phyloP scores from a whole-genome alignment of 2,113 vertebrate genomes.

The Tenrec ecaudatus region DNA sequence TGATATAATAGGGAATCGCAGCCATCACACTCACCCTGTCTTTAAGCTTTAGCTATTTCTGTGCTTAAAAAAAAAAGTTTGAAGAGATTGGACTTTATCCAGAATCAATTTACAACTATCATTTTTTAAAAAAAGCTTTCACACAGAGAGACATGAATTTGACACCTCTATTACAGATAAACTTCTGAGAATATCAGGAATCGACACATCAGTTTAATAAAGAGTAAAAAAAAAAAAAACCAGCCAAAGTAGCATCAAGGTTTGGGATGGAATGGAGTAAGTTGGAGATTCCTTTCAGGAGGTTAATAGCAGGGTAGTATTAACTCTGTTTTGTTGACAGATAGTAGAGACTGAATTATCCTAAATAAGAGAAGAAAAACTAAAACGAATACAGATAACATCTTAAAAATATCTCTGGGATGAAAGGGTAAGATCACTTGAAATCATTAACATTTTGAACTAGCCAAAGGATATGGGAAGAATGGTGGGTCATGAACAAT shows the following conservation, averaged over 20 bases:
- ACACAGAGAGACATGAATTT: conserved; percentile 50
- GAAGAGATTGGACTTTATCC: conserved; percentile 58
- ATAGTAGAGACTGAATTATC: neutral
- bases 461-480: neutral
- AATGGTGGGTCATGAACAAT: neutral
- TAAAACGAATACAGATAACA: conserved; percentile 8
- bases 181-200: conserved; percentile 58
- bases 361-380: neutral
- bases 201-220: conserved; percentile 56
- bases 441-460: neutral
- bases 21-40: conserved; percentile 26
- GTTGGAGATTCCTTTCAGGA: conserved; percentile 48
- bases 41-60: conserved; percentile 67
- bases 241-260: conserved; percentile 15
- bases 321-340: conserved; percentile 34
- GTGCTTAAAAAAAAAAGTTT: conserved; percentile 42
- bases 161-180: conserved; percentile 59
- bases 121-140: conserved; percentile 53
- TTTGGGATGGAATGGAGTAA: conserved; percentile 45
- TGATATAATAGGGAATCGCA: conserved; percentile 35
- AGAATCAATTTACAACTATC: conserved; percentile 71
- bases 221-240: neutral
- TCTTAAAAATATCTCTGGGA: conserved; percentile 4
- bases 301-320: neutral
- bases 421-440: neutral